Evolutionary conservation across 2,888 invertebrate genomes (phyloP), one percentile per base, ranked within the genome.

Genomic region (Oligia strigilis): DNA sequence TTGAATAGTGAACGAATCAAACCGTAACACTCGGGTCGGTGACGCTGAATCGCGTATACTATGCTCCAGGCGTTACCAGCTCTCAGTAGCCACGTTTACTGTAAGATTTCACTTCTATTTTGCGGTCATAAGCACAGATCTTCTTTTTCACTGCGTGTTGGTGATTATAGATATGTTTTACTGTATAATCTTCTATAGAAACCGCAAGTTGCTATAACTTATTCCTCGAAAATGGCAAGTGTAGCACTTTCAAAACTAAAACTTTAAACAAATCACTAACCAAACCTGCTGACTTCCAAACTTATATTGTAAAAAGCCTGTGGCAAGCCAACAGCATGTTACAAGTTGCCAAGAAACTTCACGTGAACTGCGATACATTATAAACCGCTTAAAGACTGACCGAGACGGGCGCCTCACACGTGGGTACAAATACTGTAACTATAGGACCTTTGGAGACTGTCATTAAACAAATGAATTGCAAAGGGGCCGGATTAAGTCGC

Each of bases 341-440:
- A 78, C 85, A 67, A 77, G 49, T 65, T 8, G 43, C 76, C 71
- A 52, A 84, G 65, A 87, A 87, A 84, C 80, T 78, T 60, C 4
- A 43, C 65, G 9, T 2, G 11, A 55, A 82, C 73, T 79, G 67
- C 49, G 72, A 78, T 81, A 84, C 67, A 80, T 87, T 80, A 85
- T 78, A 87, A 78, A 72, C 64, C 43, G 70, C 82, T 85, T 85
- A 72, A 0, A 74, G 19, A n/a, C 62, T 60, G 52, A 46, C 43
- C 8, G 46, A 49, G 60, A 40, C 36, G 64, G 36, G 55, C 29
- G 29, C 29, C 29, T 3, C 14, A 2, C n/a, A 23, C 13, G 40
- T 14, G 40, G 2, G 14, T 23, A 29, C 23, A 4, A 17, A 70
- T 70, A 49, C 71, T 49, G 23, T 36, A 9, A 36, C 3, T 9